Base-by-base conservation (phyloP, 2,888 invertebrate species). In the Serripes groenlandicus region DNA sequence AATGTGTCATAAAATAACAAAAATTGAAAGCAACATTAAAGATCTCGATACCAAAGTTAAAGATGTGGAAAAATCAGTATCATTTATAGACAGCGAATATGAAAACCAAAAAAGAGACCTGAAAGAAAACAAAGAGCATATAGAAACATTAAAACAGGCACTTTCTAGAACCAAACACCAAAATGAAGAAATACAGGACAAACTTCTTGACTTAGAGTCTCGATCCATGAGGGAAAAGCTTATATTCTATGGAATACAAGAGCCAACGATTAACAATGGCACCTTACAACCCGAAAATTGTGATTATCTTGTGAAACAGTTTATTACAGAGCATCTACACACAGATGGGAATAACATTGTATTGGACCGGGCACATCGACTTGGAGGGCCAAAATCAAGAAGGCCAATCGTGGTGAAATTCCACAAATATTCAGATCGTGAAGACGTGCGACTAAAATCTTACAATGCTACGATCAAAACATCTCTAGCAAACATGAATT, bases 141-240 rank as follows among this genome's bases (percentile, higher is more conserved):
- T 62, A 62, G 32, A 32, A 32, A 30, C 21, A 1, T 18, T 32
- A 18, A 26, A 62, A 32, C 1, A 5, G 1, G 18, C 23, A 1
- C 5, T 68, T 15, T 15, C 7, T 37, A n/a, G 37, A 37, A 26
- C 1, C 9, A 28, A 37, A 37, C 9, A 35, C 3, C 30, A 68
- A 37, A 68, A 32, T 23, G 42, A 68, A 68, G 32, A 35, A 23
- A 28, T 21, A 15, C 30, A n/a, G 4, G 62, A 62, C 18, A 62
- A 30, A 32, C 5, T 71, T 28, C 71, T 71, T 30, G 71, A 71
- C 7, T 49, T 71, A 4, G 72, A 73, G 60, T 1, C 72, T 3
- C 34, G 72, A 42, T 73, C 72, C 23, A 73, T 73, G 72, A 34
- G 72, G 11, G 72, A 73, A 28, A 73, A 73, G n/a, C 37, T 73